Conservation (phyloP, 2,113 vertebrate species). For the Vulpes vulpes region DNA sequence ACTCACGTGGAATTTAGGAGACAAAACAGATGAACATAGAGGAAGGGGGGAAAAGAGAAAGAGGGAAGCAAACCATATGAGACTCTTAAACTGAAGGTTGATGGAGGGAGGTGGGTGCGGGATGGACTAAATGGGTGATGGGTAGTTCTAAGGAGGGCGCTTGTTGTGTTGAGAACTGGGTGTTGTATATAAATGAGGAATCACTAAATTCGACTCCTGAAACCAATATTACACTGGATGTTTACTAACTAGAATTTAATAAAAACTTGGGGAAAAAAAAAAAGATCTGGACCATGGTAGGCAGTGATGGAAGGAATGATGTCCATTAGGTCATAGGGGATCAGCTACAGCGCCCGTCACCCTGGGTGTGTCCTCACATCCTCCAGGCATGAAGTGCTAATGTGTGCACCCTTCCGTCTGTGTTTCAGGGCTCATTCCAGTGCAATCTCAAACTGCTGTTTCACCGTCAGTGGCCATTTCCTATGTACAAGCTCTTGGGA, state of each 20-base stretch:
- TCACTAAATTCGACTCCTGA: not conserved
- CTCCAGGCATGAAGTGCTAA: not conserved
- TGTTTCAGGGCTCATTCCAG: slow-evolving; percentile 87
- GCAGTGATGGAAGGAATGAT: not conserved
- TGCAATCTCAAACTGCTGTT: slow-evolving; percentile 89
- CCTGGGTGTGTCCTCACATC: no score
- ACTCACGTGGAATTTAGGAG: not conserved
- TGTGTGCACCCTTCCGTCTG: not conserved
- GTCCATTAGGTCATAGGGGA: not conserved
- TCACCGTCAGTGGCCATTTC: slow-evolving; percentile 87
- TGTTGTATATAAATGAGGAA: not conserved
- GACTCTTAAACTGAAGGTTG: not conserved
- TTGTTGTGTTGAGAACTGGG: not conserved
- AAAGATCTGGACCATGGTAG: not conserved
- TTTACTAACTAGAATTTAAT: not conserved
- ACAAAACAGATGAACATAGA: not conserved
- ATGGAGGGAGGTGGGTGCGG: not conserved
- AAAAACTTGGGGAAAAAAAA: not conserved
- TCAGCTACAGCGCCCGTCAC: not conserved
- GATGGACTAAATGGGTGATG: not conserved
- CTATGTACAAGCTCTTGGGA: slow-evolving; percentile 92
- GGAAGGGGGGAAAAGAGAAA: not conserved
- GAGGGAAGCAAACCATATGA: not conserved
- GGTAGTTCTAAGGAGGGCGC: not conserved
- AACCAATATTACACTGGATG: not conserved